Evolutionary conservation across 2,113 vertebrate species (phyloP).

Genomic region (Panurus biarmicus): DNA sequence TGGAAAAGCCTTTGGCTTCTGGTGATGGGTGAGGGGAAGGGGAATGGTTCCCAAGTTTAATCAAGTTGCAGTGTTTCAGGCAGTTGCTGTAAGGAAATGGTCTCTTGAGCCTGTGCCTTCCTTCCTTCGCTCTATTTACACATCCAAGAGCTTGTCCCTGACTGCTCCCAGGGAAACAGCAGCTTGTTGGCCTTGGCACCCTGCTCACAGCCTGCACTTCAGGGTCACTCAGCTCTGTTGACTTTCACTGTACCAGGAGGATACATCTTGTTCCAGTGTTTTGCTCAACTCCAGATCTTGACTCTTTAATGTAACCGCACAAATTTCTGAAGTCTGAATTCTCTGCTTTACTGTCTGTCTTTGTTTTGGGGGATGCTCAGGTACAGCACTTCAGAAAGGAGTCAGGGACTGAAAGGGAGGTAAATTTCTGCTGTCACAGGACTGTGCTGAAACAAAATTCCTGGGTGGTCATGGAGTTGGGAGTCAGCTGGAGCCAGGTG

Average conservation of each 20-base stretch:
- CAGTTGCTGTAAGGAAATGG: neutral
- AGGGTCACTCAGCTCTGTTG: neutral
- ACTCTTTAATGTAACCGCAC: neutral
- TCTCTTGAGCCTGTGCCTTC: neutral
- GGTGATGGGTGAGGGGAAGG: neutral
- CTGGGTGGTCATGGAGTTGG: fast-evolving
- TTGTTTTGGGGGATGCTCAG: neutral
- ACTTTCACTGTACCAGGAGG: neutral
- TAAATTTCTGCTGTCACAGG: neutral
- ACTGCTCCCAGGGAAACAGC: neutral
- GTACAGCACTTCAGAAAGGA: neutral
- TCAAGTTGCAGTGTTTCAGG: neutral
- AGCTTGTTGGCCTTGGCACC: neutral
- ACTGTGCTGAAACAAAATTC: neutral
- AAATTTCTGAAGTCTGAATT: neutral
- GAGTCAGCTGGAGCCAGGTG: neutral
- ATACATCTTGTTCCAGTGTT: neutral
- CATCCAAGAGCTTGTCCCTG: neutral
- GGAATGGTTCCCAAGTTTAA: neutral
- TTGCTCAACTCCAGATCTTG: neutral
- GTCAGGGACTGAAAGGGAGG: neutral
- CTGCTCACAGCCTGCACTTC: neutral
- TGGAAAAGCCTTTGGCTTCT: neutral
- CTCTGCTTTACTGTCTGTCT: neutral
- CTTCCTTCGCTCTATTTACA: fast-evolving